Evolutionary conservation across 2,888 invertebrate genomes (phyloP).

Genomic region (Eupithecia abbreviata): DNA sequence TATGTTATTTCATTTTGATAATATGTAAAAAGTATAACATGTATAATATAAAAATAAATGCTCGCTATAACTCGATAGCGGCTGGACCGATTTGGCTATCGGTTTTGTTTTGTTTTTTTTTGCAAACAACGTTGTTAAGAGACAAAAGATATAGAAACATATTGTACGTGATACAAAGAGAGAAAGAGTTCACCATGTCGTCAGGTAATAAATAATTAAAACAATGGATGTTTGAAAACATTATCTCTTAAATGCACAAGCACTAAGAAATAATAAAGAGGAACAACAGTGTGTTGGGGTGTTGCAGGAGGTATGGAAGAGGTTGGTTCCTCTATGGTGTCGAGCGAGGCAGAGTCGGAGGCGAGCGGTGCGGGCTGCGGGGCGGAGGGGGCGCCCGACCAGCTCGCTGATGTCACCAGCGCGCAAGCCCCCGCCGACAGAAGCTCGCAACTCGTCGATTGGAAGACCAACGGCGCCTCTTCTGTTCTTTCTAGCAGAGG

Average conservation of each 20-base stretch:
- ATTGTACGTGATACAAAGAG: too few species aligned
- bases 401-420: conserved; percentile 48
- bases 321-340: conserved; percentile 78
- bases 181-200: too few species aligned
- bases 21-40: too few species aligned
- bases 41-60: too few species aligned
- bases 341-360: conserved; percentile 78
- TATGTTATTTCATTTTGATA: too few species aligned
- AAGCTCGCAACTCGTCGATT: conserved; percentile 58
- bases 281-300: not conserved
- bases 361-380: conserved; percentile 52
- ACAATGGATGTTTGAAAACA: not conserved
- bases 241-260: not conserved
- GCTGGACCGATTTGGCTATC: too few species aligned
- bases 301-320: conserved; percentile 64
- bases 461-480: conserved; percentile 60
- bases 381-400: conserved; percentile 64
- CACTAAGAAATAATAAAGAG: not conserved
- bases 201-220: too few species aligned
- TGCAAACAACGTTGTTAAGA: too few species aligned
- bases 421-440: conserved; percentile 53
- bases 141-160: too few species aligned
- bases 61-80: too few species aligned
- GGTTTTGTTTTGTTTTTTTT: too few species aligned
- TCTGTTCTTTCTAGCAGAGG: conserved; percentile 71